Conservation (phyloP, 2,113 vertebrate species). For the Podiceps cristatus region DNA sequence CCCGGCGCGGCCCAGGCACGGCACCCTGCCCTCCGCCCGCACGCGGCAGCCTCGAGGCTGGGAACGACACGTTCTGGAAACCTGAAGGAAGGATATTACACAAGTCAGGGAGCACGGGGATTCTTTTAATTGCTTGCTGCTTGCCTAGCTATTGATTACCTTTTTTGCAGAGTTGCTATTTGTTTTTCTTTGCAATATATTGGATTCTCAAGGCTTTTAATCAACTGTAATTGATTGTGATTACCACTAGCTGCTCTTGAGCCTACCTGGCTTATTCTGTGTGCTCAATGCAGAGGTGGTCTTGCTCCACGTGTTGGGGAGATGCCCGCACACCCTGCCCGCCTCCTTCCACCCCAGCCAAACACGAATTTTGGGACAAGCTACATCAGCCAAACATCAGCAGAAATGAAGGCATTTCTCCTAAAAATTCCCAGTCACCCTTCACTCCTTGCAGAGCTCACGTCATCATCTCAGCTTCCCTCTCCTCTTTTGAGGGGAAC, state of each 20-base stretch:
- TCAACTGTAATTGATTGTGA: constrained; percentile 34
- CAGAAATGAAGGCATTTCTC: neutral
- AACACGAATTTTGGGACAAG: fast-evolving
- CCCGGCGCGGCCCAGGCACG: too few relatives aligned
- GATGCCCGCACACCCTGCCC: neutral
- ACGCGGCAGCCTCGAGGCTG: too few relatives aligned
- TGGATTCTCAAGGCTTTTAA: constrained; percentile 41
- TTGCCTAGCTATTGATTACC: constrained; percentile 13
- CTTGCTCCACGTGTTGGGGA: fast-evolving
- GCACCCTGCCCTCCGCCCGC: too few relatives aligned
- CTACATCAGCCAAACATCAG: neutral
- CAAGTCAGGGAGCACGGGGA: neutral
- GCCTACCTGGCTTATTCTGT: neutral
- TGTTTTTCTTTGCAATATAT: constrained; percentile 21
- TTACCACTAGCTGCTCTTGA: neutral
- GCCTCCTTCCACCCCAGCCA: neutral
- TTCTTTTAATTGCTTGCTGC: neutral
- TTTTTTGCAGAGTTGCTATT: constrained; percentile 15
- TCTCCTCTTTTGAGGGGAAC: fast-evolving
- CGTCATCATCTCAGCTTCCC: fast-evolving
- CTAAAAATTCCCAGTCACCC: neutral
- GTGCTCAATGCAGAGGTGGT: neutral
- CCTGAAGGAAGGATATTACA: too few relatives aligned
- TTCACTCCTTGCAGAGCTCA: neutral
- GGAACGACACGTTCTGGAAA: too few relatives aligned